phyloP scores from a whole-genome alignment of 1,140 invertebrate species.

The Reticulitermes speratus region DNA sequence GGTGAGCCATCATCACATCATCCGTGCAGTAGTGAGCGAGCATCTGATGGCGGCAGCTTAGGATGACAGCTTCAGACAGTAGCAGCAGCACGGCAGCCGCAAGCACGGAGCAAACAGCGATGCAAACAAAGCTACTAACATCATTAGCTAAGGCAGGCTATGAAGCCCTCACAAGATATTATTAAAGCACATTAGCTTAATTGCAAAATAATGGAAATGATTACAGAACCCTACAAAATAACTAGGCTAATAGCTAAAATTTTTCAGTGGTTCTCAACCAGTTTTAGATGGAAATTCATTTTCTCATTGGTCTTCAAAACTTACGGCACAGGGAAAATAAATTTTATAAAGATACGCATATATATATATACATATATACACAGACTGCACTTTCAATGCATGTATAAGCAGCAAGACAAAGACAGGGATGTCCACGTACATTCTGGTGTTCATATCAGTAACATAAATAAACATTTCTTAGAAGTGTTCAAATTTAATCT shows the following conservation, averaged over 20 bases:
- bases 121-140: slow-evolving; percentile 12
- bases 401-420: no score
- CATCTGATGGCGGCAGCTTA: background rate
- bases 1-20: background rate
- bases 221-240: background rate
- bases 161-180: slow-evolving; percentile 7
- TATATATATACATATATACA: no score
- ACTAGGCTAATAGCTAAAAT: background rate
- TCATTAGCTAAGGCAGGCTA: background rate
- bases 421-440: no score
- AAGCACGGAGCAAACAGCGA: slow-evolving; percentile 16
- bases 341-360: background rate
- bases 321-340: background rate
- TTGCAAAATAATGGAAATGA: background rate
- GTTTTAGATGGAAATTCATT: background rate
- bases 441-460: no score
- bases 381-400: no score
- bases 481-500: no score
- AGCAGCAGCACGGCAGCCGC: slow-evolving; percentile 1
- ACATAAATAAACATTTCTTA: no score
- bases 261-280: slow-evolving; percentile 13
- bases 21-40: background rate
- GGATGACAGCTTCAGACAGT: slow-evolving; percentile 17
- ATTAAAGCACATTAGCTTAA: slow-evolving; percentile 19
- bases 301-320: background rate